Evolutionary conservation across 2,113 vertebrate species (phyloP).

Genomic region (Mandrillus leucophaeus): DNA sequence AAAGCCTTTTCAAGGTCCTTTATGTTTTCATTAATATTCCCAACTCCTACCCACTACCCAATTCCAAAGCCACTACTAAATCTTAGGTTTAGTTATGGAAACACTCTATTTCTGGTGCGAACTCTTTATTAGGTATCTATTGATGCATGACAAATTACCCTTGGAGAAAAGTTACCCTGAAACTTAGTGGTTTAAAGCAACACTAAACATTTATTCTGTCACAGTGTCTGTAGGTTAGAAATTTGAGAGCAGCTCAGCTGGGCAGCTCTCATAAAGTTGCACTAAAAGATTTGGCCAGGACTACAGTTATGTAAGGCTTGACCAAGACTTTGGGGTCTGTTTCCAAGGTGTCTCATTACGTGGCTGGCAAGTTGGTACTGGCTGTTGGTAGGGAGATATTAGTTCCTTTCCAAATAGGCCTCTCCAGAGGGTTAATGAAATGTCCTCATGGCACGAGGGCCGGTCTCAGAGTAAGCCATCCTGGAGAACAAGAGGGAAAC

Average conservation of each 20-base stretch:
- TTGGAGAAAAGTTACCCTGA: not conserved
- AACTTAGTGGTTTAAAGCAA: not conserved
- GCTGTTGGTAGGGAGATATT: not conserved
- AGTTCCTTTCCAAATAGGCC: not conserved
- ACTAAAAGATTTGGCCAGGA: not conserved
- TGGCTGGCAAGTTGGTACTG: not conserved
- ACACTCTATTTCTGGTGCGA: not conserved
- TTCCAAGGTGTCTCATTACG: not conserved
- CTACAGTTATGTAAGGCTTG: not conserved
- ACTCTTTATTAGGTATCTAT: not conserved
- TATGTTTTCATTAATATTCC: not conserved
- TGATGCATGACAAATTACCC: not conserved
- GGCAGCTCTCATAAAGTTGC: not conserved
- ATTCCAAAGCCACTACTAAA: not conserved
- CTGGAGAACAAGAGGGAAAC: not conserved
- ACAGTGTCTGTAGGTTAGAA: not conserved
- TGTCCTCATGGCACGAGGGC: not conserved
- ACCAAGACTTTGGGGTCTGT: not conserved
- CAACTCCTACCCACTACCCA: not conserved
- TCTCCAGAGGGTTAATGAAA: not conserved
- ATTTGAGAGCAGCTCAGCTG: not conserved
- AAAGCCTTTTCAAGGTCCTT: not conserved
- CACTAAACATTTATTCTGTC: not conserved
- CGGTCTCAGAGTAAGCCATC: not conserved
- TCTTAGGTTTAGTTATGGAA: not conserved